Percentiles rank a stretch among this genome's conserved stretches.
Evolutionary conservation across 2,888 invertebrate genomes (phyloP).

Genomic region (Pediacus dermestoides): DNA sequence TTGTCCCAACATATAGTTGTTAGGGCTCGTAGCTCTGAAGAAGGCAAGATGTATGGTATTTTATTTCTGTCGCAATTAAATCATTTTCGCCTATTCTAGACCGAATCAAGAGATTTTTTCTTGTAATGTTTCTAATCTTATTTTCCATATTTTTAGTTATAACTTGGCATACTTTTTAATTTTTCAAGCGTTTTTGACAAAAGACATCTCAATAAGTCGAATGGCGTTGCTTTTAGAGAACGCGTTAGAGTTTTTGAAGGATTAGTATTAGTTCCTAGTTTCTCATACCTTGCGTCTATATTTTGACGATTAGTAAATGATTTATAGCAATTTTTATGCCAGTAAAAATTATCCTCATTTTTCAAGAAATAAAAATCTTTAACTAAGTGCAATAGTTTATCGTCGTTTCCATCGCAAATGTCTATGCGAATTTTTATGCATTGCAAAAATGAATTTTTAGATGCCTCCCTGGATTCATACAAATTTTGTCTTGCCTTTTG

Average conservation of each 20-base stretch:
- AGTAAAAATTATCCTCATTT: conserved; percentile 6
- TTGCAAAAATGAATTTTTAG: no score
- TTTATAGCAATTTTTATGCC: no score
- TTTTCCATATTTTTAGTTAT: no score
- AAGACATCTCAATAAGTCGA: conserved; percentile 12
- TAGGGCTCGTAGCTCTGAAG: no score
- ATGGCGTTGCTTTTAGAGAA: conserved; percentile 9
- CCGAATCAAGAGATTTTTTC: conserved; percentile 11
- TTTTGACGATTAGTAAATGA: conserved; percentile 11
- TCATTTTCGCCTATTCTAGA: conserved; percentile 14
- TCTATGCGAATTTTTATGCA: conserved; percentile 5
- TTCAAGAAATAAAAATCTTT: conserved; percentile 11
- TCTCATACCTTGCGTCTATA: conserved; percentile 14
- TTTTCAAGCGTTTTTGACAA: conserved; percentile 15
- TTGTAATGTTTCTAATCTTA: conserved; percentile 13
- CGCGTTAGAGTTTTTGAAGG: conserved; percentile 10
- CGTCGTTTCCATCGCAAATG: conserved; percentile 2
- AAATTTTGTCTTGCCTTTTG: no score
- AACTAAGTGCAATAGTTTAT: neutral
- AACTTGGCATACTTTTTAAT: conserved; percentile 13
- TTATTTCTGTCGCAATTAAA: conserved; percentile 13
- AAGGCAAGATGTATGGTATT: no score
- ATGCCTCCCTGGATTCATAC: no score
- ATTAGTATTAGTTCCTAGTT: conserved; percentile 7
- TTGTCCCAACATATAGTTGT: no score